Evolutionary conservation across 2,113 vertebrate species (phyloP).

Genomic region (Cyprinus carpio): DNA sequence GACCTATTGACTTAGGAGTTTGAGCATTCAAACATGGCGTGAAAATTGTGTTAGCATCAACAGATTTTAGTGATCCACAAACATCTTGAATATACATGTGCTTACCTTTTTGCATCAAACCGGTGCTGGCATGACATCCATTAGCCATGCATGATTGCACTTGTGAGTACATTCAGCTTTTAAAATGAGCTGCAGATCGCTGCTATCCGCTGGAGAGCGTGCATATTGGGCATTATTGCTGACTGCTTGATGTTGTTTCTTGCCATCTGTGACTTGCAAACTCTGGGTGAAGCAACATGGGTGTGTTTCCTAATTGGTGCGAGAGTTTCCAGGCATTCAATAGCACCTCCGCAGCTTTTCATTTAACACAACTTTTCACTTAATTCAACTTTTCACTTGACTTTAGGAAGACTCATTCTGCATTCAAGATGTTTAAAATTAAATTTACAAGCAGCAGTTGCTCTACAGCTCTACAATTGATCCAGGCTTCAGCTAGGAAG

Average conservation of each 20-base stretch:
- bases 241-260: conserved; percentile 33
- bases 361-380: neutral
- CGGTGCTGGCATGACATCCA: neutral
- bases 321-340: neutral
- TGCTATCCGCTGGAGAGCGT: conserved; percentile 23
- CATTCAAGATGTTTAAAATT: neutral
- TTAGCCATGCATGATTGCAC: conserved; percentile 48
- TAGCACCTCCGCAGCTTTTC: neutral
- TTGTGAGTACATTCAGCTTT: conserved; percentile 40
- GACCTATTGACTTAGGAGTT: conserved; percentile 50
- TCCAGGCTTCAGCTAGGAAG: neutral
- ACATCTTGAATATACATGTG: conserved; percentile 21
- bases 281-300: neutral
- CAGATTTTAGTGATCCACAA: conserved; percentile 41
- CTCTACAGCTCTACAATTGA: neutral
- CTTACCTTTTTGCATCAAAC: conserved; percentile 37
- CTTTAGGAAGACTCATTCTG: neutral
- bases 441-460: neutral
- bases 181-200: conserved; percentile 44
- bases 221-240: conserved; percentile 31
- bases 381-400: neutral
- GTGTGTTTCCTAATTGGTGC: conserved; percentile 5
- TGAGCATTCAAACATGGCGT: conserved; percentile 21
- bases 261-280: conserved; percentile 33
- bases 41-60: conserved; percentile 41